Evolutionary conservation across 1,140 invertebrate genomes (phyloP), one percentile per base, ranked within the genome.

Genomic region (Cataglyphis hispanica): DNA sequence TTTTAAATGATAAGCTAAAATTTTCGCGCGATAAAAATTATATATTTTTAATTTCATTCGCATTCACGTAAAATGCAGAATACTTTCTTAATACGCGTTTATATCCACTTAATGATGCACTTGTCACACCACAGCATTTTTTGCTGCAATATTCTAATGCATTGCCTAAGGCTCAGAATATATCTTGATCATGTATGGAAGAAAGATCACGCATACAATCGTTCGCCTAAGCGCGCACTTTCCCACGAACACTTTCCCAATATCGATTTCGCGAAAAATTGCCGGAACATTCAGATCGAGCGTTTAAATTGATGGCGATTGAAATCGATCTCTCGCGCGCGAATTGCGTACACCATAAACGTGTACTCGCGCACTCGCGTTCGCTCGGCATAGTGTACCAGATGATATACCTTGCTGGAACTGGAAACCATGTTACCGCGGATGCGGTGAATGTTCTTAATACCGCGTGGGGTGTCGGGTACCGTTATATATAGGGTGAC

Each of bases 351-450:
- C 25, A 63, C 60, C 25, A 27, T 25, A 10, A 75, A 60, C 63
- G 87, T 75, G 85, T 72, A 43, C 67, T 53, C 72, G 46, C 27
- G 50, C 75, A 85, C 74, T 67, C 31, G 37, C 76, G 22, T 37
- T 7, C 40, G 50, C 25, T 34, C 58, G 85, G 75, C 16, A 19
- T 19, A 90, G 86, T 90, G 86, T 90, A 90, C 66, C 46, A 77
- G 85, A 40, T 69, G 53, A 85, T 86, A 84, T 95, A 95, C 94
- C 95, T 95, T 95, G 85, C 87, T 81, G 53, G 37, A 93, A 94
- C 91, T 94, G 92, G 93, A 94, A 94, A 94, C 92, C 94, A 95
- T 95, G 92, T 94, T 95, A 95, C 94, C 94, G 94, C 93, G 91
- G 88, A 93, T 93, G 94, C 94, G 94, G 94, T 94, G 93, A 95